Evolutionary conservation across 2,113 vertebrate species (phyloP), one percentile per base, ranked within the genome.

Genomic region (Ailuropoda melanoleuca): DNA sequence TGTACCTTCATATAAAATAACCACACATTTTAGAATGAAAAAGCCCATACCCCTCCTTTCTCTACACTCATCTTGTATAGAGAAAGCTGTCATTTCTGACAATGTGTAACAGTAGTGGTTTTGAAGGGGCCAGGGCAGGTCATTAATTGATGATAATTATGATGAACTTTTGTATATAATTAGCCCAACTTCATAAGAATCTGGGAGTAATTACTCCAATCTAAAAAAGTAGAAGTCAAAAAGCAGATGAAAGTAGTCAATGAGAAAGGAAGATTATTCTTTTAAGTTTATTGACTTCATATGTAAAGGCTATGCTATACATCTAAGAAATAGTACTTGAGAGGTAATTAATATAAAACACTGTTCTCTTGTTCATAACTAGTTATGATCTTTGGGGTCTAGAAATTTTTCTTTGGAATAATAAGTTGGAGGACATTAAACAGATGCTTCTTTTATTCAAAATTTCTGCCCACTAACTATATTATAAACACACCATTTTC

Each of bases 91-190:
- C 77, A 9, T 6, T 95, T 66, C 17, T 84, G 23, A 81, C 0
- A 86, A 46, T 37, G 18, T 60, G 6, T 50, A 31, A 56, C 7
- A 70, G n/a, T 62, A 75, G 6, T 29, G 37, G 21, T 83, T 72
- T 82, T 74, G 75, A 92, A 77, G 8, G 8, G 1, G 8, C 8
- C 10, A 91, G 13, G 8, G 29, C 1, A 53, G 12, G 66, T 91
- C 39, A 93, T 96, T 77, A 88, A n/a, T 31, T 37, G 13, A 84
- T 53, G 72, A 91, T 66, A 37, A 84, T 88, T 70, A 58, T 26
- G 48, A 31, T 29, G 6, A 43, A 5, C 18, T 88, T 68, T 53
- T 55, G 8, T 70, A 37, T 77, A 68, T 34, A 80, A 80, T 82
- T 95, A 83, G 1, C 14, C n/a, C 4, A 62, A 53, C 4, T 70